Evolutionary conservation across 2,888 invertebrate species (phyloP).

Genomic region (Drosophila pegasa): DNA sequence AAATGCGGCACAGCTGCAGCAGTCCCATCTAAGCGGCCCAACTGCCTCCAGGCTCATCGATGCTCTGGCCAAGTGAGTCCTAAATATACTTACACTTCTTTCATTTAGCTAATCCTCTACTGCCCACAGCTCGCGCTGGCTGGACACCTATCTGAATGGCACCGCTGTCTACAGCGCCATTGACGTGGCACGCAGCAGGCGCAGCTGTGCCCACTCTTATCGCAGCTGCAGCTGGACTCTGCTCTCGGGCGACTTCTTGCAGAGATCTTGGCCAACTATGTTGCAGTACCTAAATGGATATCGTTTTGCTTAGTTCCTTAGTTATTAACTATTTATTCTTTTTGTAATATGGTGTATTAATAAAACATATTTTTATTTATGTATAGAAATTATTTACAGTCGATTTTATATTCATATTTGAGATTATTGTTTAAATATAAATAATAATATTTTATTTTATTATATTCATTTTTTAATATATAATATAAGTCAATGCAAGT

Average conservation of each 20-base stretch:
- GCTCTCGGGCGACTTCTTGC: constrained; percentile 18
- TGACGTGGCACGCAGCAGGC: constrained; percentile 84
- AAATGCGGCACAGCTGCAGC: constrained; percentile 71
- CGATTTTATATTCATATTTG: not conserved
- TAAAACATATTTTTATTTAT: not conserved
- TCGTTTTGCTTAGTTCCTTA: constrained; percentile 5
- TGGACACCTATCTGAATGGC: constrained; percentile 85
- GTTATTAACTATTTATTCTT: constrained; percentile 31
- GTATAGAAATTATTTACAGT: not conserved
- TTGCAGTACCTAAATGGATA: constrained; percentile 41
- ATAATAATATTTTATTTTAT: no score
- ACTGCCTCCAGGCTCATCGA: constrained; percentile 86
- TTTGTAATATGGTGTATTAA: not conserved
- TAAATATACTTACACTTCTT: rapidly evolving
- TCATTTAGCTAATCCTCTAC: not conserved
- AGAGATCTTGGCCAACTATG: constrained; percentile 43
- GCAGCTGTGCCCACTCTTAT: constrained; percentile 84
- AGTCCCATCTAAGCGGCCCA: constrained; percentile 44
- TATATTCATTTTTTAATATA: no score
- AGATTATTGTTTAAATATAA: no score
- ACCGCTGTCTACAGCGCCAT: constrained; percentile 86
- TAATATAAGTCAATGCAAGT: no score
- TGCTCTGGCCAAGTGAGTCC: constrained; percentile 85
- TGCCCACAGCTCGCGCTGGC: constrained; percentile 78
- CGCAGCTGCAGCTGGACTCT: constrained; percentile 84